Evolutionary conservation across 2,888 invertebrate genomes (phyloP), one percentile per base, ranked within the genome.

Genomic region (Taenaris catops): DNA sequence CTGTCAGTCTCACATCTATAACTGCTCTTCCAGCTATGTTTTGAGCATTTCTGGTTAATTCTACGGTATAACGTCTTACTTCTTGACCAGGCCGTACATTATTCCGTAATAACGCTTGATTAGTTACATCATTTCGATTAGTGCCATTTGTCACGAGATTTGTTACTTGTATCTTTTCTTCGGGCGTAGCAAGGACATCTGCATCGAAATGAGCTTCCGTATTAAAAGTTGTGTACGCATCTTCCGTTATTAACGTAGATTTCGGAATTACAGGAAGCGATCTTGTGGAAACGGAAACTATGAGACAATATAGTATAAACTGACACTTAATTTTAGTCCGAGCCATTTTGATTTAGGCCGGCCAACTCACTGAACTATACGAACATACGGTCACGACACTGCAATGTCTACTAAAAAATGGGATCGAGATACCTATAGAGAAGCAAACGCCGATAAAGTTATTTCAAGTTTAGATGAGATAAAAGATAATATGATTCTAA

Each of bases 271-370:
- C 54, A 0, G 76, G 73, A 6, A 73, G 50, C 1, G 67, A 63
- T 46, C 60, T 62, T 8, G 52, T 53, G 16, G 56, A 57, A 43
- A 62, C 63, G 11, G 67, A 41, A 29, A 63, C 14, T 24, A 63
- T 32, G 33, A 63, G 46, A 38, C 46, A 59, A 35, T 65, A 45
- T 10, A 71, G 44, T 32, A 55, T 34, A 9, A 58, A 56, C 46
- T 60, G 63, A 66, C 74, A 72, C 49, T 69, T 69, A 21, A 55
- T 54, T 47, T 60, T 69, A 27, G 51, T 58, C 62, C 68, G 55
- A 48, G 49, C 68, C 80, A 80, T 79, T 68, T 61, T 72, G 40
- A 1, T 12, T 21, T 8, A 12, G 58, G 58, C 58, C 53, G 53
- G 44, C 47, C 35, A 44, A 41, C 46, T 25, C 46, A 49, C 49